Conservation (phyloP, 2,797 vertebrate species). For the Tadarida brasiliensis region DNA sequence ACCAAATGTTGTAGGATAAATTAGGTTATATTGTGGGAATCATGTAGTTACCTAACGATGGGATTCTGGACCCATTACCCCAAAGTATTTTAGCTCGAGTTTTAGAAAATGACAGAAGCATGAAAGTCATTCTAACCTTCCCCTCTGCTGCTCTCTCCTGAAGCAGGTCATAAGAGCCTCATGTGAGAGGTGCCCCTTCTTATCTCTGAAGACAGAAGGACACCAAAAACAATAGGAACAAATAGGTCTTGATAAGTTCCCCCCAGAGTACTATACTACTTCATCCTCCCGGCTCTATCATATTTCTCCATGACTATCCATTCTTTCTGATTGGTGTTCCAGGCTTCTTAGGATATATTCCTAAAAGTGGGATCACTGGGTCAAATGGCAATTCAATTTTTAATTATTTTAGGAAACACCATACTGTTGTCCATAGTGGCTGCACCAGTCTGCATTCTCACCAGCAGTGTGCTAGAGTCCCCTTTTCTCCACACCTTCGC, state of each 20-base stretch:
- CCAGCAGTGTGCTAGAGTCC: too few species aligned
- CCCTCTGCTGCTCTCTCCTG: not conserved
- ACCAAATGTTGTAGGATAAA: not conserved
- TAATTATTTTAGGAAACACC: too few species aligned
- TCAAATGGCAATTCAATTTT: too few species aligned
- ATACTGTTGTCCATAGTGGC: too few species aligned
- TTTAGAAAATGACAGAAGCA: not conserved
- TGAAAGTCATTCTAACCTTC: not conserved
- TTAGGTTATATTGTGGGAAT: not conserved
- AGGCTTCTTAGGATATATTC: too few species aligned
- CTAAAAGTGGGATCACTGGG: too few species aligned
- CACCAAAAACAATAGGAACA: not conserved
- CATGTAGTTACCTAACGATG: not conserved
- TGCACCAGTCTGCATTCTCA: too few species aligned
- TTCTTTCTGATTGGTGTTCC: not conserved
- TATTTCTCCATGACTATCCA: not conserved
- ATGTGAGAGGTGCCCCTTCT: not conserved
- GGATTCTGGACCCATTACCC: not conserved
- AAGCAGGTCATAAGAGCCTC: not conserved
- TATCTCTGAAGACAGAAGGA: not conserved
- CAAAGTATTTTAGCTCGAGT: not conserved
- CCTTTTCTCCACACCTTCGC: too few species aligned
- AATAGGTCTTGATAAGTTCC: not conserved
- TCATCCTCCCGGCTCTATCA: not conserved
- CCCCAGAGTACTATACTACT: not conserved